Evolutionary conservation across 2,888 invertebrate species (phyloP), one percentile per base, ranked within the genome.

Genomic region (Drosophila picticornis): DNA sequence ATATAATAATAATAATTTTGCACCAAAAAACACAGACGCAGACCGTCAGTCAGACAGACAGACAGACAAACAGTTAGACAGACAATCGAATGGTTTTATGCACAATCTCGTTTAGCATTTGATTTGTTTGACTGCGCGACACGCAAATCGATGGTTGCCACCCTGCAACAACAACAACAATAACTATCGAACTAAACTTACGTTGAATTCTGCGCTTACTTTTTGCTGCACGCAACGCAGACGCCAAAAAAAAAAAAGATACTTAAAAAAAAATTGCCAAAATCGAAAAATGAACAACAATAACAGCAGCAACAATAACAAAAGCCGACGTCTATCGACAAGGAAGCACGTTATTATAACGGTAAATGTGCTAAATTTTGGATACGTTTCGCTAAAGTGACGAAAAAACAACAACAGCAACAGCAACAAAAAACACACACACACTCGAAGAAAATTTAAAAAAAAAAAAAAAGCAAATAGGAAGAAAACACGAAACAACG

Each of bases 121-220:
- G 65, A 69, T 81, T 79, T 88, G 83, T 77, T 79, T 58, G 64
- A 56, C 81, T 72, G 70, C 68, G 88, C 84, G 88, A 89, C 84
- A 89, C 88, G 84, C 84, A 87, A 84, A 84, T 84, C 84, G 82
- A 89, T 89, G 83, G 81, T 81, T 81, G 83, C 80, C 83, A 81
- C 81, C 81, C 81, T 72, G 64, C 34, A 63, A 46, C 48, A 68
- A 56, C 57, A 67, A 65, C 34, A 63, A 40, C 36, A 38, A 61
- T 55, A 61, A 68, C 61, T 63, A 59, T 59, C 13, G 34, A 69
- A 67, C 32, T 60, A 51, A 74, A 78, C 69, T 77, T 73, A 88
- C 88, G 63, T 80, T 84, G 65, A 77, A 85, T 85, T 90, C 90
- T 89, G 83, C 83, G 72, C 86, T 83, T 83, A 81, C 76, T 73